Percentiles rank a stretch among this genome's conserved stretches.
These are phyloP conservation scores for Sebastes fasciatus DNA, from an alignment of 2,113 vertebrate genomes.

Conservation along the genomic window DNA sequence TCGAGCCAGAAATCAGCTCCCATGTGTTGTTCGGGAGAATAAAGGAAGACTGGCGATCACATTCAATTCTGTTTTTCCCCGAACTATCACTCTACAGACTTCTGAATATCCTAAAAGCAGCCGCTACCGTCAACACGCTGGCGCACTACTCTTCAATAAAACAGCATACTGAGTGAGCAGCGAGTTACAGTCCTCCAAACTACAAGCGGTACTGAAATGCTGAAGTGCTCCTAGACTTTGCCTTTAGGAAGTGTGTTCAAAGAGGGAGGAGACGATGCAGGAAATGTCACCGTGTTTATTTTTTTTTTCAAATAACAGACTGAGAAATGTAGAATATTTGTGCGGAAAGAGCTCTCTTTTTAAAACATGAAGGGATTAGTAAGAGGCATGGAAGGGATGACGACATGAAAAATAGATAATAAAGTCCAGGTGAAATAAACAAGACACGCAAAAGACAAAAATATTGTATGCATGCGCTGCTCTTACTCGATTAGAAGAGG, in stretches of 20 bases:
- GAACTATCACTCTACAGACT: neutral
- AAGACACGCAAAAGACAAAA: neutral
- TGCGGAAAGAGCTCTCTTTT: neutral
- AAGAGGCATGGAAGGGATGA: neutral
- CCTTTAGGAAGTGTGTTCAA: conserved; percentile 35
- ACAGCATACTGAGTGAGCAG: conserved; percentile 25
- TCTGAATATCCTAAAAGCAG: conserved; percentile 24
- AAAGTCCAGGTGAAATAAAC: conserved; percentile 6
- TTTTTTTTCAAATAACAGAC: neutral
- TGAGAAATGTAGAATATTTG: conserved; percentile 15
- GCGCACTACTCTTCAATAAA: conserved; percentile 8
- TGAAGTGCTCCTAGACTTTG: conserved; percentile 25
- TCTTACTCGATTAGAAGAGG: neutral
- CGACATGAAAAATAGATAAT: neutral
- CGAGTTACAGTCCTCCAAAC: conserved; percentile 6
- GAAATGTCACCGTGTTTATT: conserved; percentile 33
- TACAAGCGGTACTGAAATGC: conserved; percentile 11
- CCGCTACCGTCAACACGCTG: neutral
- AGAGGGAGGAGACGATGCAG: conserved; percentile 12
- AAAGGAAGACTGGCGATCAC: neutral
- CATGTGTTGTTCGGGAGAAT: neutral
- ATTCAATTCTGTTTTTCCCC: neutral
- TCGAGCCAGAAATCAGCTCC: neutral
- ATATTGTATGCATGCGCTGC: neutral
- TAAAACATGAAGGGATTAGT: neutral